Conservation (phyloP, 2,113 vertebrate species). For the Pedetes capensis region DNA sequence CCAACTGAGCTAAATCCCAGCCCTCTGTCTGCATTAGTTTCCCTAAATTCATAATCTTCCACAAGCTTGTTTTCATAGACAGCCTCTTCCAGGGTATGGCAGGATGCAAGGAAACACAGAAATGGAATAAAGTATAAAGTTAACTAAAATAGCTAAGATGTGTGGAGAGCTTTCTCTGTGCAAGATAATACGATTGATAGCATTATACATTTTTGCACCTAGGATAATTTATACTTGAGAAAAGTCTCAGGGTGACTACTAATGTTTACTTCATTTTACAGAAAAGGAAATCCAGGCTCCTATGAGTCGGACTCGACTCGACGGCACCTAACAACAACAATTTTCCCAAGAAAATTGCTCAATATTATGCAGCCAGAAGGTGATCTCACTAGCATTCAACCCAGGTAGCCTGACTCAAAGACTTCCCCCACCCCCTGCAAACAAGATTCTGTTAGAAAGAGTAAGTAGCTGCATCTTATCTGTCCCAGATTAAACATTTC, state of each 20-base stretch:
- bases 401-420: neutral
- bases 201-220: neutral
- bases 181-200: neutral
- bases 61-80: neutral
- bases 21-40: no score
- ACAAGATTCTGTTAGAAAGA: neutral
- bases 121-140: neutral
- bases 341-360: neutral
- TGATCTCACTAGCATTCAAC: neutral
- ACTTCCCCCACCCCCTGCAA: neutral
- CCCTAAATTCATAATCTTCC: no score
- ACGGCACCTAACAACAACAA: no score
- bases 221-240: neutral
- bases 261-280: neutral
- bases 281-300: neutral
- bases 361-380: neutral
- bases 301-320: no score
- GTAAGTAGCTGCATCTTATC: neutral
- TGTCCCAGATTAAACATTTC: neutral
- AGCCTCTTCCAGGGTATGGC: neutral
- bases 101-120: neutral
- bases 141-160: neutral
- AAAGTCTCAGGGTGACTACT: neutral
- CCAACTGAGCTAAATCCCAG: no score
- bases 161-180: neutral